These are phyloP conservation scores for Meandrina meandrites DNA, from an alignment of 92 coral and sea anemone species.

Conservation along the genomic window DNA sequence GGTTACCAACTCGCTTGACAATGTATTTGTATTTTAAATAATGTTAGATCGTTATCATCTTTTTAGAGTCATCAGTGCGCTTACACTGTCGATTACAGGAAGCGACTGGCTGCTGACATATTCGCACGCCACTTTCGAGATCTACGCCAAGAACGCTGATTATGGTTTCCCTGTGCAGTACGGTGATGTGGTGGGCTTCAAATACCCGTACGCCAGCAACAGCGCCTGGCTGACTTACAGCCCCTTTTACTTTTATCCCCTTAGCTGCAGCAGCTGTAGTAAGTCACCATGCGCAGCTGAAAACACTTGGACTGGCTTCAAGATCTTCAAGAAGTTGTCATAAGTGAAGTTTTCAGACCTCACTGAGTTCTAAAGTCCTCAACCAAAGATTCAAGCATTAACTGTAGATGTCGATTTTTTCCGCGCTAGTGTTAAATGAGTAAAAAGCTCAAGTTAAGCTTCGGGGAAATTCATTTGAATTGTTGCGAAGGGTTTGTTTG, in stretches of 20 bases:
- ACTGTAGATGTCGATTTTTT: not conserved
- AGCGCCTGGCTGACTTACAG: slow-evolving; percentile 54
- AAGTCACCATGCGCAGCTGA: slow-evolving; percentile 56
- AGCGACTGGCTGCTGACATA: slow-evolving; percentile 51
- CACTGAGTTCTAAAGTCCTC: not conserved
- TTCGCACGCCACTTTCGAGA: slow-evolving; percentile 53
- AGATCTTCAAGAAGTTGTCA: slow-evolving; percentile 59
- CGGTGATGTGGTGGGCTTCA: slow-evolving; percentile 68
- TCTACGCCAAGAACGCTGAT: slow-evolving; percentile 57
- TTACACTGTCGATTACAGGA: slow-evolving; percentile 46
- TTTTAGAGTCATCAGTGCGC: not conserved
- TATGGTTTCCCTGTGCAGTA: slow-evolving; percentile 66
- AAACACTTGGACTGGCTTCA: slow-evolving; percentile 47
- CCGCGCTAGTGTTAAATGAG: not conserved
- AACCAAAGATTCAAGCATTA: not conserved
- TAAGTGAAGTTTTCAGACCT: not conserved
- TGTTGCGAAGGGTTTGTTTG: not conserved
- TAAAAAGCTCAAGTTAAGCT: not conserved
- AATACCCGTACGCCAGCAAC: slow-evolving; percentile 45
- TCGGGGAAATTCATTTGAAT: not conserved
- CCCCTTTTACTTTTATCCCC: slow-evolving; percentile 20
- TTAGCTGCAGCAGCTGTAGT: slow-evolving; percentile 34
- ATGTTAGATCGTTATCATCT: no score
- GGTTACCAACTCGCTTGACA: no score
- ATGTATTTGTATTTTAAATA: no score